Base-by-base conservation (phyloP, 2,113 vertebrate species). In the Ceyx cyanopectus region DNA sequence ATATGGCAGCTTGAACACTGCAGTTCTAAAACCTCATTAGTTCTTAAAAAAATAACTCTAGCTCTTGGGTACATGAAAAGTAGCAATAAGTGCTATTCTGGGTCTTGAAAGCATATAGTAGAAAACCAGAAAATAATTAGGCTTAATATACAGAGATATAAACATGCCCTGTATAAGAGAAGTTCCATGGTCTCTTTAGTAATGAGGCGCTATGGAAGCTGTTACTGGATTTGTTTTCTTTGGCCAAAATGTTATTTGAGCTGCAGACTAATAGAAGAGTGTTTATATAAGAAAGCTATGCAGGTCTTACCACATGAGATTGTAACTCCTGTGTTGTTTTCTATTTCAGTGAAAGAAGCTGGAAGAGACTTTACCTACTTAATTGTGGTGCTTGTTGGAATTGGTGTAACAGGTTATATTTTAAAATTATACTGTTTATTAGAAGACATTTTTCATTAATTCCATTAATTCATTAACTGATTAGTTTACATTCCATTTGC, bases 301-400 rank as follows among this genome's bases (percentile, higher is more conserved):
- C 23, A 48, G 20, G 6, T 77, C 18, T 56, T 73, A 14, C 23
- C 91, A 4, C 43, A 5, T n/a, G 40, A 27, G 17, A 6, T 54
- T 81, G 13, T 90, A 93, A 93, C 27, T 86, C 21, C 24, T 15
- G 1, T 21, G 3, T 67, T 84, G 20, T 66, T 94, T 86, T 97
- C 46, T 81, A 9, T 97, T 90, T 81, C 98, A 99, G 99, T 99
- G 66, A 99, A 98, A 96, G 98, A 98, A 88, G 99, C 98, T 43
- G 99, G 99, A 87, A 98, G 97, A 97, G 99, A 99, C 93, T 97
- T 99, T 65, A 98, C 98, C 83, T 99, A 99, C 88, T 90, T 99
- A 56, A 97, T 99, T 8, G 98, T 99, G 92, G 98, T 99, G 27
- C 97, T 99, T 21, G 62, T 99, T 77, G 99, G 99, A 80, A 97